Conservation (phyloP, 2,797 vertebrate genomes). For the Acanthis flammea region DNA sequence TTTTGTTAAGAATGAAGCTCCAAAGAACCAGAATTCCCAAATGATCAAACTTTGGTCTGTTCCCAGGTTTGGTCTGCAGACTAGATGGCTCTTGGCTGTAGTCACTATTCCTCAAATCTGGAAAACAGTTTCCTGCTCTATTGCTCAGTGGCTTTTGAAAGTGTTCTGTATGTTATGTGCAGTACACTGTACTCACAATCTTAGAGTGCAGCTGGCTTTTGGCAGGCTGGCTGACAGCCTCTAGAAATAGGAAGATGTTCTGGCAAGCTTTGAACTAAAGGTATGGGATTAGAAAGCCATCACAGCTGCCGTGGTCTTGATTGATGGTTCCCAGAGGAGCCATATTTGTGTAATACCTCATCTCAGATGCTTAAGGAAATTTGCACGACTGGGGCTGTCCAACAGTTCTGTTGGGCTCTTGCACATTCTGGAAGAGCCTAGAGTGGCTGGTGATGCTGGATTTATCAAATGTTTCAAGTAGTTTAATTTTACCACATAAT, state of each 20-base stretch:
- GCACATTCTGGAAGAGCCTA: neutral
- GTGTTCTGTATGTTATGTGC: neutral
- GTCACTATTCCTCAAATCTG: neutral
- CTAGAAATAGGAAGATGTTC: conserved; percentile 55
- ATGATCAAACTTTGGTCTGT: neutral
- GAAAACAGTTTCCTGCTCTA: neutral
- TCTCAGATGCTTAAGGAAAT: conserved; percentile 34
- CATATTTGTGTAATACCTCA: conserved; percentile 34
- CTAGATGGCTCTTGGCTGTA: neutral
- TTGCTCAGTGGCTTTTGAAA: neutral
- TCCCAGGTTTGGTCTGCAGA: neutral
- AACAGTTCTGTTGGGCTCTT: neutral
- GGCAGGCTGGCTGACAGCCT: conserved; percentile 34
- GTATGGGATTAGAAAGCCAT: conserved; percentile 40
- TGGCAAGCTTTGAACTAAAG: conserved; percentile 62
- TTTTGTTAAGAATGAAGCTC: neutral
- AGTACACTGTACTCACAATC: neutral
- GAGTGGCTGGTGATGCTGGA: neutral
- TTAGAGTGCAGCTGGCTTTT: conserved; percentile 34
- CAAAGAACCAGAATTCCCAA: neutral
- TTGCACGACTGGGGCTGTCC: neutral
- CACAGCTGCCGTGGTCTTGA: conserved; percentile 14
- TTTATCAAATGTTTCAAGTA: neutral
- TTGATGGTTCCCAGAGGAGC: conserved; percentile 36
- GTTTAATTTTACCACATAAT: neutral